Evolutionary conservation across 2,797 vertebrate species (phyloP), one percentile per base, ranked within the genome.

Genomic region (Salarias fasciatus): DNA sequence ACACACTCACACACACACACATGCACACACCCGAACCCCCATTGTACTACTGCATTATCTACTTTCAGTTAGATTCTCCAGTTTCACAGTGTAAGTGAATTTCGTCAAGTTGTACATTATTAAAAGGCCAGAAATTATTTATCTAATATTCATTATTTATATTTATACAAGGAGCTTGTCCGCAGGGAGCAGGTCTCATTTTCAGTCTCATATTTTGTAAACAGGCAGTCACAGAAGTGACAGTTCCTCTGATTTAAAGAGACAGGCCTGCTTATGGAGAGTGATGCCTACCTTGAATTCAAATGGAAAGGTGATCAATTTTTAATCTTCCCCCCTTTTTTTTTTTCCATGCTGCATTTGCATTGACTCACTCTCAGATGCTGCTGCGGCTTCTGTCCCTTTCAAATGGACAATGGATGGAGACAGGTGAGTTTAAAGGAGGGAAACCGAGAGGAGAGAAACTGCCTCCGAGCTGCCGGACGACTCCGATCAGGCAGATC

Each of bases 111-210:
- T 77, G 59, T 93, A 80, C 90, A 93, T 93, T 92, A 93, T 94
- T 93, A 71, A 93, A 93, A 78, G 56, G 54, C 62, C 80, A 85
- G 89, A 93, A 91, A 94, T 94, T 87, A 93, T 94, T 94, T 87
- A 94, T 93, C 91, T 88, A 91, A 92, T 92, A 91, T 93, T 89
- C 89, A 93, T 94, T 93, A 94, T 94, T 94, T 91, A 93, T 90
- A 92, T 90, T 94, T 91, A 93, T 91, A 94, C 92, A 94, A 91
- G 90, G 87, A 90, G 89, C 84, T 79, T 63, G 90, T 88, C 92
- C 90, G 67, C 75, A 80, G 93, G 92, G 93, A 94, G 90, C 91
- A 93, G 89, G 91, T 93, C 93, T 94, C 92, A 92, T 94, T 94
- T 94, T 92, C 92, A 93, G 89, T 66, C 85, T 91, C 89, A 87